A percentile compares a stretch with the other conserved stretches of the same genome.
These are phyloP conservation scores for Podarcis cretensis DNA, from an alignment of 2,113 vertebrate genomes.

Conservation along the genomic window DNA sequence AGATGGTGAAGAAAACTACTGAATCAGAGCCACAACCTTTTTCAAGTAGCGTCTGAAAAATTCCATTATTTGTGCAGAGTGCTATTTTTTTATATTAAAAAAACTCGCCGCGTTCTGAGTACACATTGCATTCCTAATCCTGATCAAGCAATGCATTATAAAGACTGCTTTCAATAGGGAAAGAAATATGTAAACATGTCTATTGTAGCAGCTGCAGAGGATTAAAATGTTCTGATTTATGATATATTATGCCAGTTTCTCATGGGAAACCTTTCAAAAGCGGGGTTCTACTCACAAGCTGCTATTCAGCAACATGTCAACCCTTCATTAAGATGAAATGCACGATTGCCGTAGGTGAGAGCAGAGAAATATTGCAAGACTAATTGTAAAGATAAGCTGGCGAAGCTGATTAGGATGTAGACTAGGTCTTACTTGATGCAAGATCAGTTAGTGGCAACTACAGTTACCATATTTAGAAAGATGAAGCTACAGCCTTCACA, in stretches of 20 bases:
- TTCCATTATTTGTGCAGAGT: conserved; percentile 35
- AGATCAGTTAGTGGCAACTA: conserved; percentile 34
- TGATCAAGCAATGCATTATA: conserved; percentile 22
- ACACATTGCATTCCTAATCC: conserved; percentile 13
- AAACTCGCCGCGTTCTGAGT: conserved; percentile 13
- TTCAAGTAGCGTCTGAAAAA: conserved; percentile 14
- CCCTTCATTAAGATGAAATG: conserved; percentile 24
- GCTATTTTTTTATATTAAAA: neutral
- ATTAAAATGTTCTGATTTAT: conserved; percentile 48
- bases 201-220: conserved; percentile 56
- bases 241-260: conserved; percentile 44
- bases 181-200: conserved; percentile 37
- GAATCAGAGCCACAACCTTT: neutral
- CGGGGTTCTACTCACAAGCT: conserved; percentile 6
- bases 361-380: conserved; percentile 38
- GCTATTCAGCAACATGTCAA: conserved; percentile 23
- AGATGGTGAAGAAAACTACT: neutral
- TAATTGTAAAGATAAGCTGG: conserved; percentile 55
- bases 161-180: conserved; percentile 32
- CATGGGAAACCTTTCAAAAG: conserved; percentile 21
- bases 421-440: conserved; percentile 39
- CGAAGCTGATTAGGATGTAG: conserved; percentile 47
- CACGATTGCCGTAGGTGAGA: conserved; percentile 5
- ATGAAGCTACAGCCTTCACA: conserved; percentile 49
- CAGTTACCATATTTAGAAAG: conserved; percentile 29